phyloP scores from a whole-genome alignment of 1,140 invertebrate genomes.

The Oncopodura yosiiana region DNA sequence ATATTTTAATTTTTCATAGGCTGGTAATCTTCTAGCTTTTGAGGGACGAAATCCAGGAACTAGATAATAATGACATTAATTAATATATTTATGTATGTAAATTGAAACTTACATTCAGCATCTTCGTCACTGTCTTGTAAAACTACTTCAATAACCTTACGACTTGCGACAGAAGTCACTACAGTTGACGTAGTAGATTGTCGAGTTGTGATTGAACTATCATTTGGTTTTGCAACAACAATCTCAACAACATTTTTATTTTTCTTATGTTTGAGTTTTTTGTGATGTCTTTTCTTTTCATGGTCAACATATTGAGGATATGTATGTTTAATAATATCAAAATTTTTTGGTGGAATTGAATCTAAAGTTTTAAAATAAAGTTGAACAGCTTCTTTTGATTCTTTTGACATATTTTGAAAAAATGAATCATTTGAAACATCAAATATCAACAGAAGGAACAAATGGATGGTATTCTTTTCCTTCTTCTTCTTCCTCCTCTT shows the following conservation, averaged over 20 bases:
- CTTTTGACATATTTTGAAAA: constrained; percentile 11
- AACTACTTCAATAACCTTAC: neutral
- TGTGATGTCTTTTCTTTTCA: neutral
- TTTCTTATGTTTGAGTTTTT: constrained; percentile 1
- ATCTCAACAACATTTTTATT: too few relatives aligned
- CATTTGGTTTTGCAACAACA: too few relatives aligned
- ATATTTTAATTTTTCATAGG: constrained; percentile 19
- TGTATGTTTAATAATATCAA: constrained; percentile 23
- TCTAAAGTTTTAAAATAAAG: constrained; percentile 7
- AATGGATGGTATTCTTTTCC: neutral
- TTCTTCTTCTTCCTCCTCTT: neutral
- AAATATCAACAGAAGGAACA: neutral
- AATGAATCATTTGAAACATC: constrained; percentile 11
- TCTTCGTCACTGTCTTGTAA: constrained; percentile 12
- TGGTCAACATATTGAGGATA: constrained; percentile 3
- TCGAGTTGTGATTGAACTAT: too few relatives aligned
- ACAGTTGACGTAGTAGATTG: neutral
- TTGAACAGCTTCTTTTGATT: neutral
- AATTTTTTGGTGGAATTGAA: constrained; percentile 19
- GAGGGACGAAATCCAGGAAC: constrained; percentile 21
- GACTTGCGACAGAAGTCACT: neutral
- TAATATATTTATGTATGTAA: too few relatives aligned
- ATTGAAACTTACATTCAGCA: too few relatives aligned
- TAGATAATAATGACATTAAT: too few relatives aligned
- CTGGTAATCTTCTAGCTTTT: constrained; percentile 14